Conservation (phyloP, 2,113 vertebrate genomes). For the Nyctibius bracteatus region DNA sequence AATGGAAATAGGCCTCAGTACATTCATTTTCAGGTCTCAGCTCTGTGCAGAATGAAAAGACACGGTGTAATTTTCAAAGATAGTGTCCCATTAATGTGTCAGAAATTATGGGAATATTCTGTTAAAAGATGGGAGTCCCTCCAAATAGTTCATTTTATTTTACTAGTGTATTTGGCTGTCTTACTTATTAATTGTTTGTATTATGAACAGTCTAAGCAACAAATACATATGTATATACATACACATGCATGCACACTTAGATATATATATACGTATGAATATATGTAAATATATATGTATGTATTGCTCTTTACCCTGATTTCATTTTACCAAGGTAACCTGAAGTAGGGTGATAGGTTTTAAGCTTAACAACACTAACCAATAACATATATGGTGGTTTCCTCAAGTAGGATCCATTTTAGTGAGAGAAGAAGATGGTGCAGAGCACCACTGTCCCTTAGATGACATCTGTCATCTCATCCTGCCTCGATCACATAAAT, state of each 20-base stretch:
- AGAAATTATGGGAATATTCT: background rate
- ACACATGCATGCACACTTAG: background rate
- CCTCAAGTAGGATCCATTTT: background rate
- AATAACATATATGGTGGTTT: background rate
- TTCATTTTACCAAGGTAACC: background rate
- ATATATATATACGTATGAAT: no score
- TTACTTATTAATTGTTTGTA: background rate
- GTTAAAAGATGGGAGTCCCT: background rate
- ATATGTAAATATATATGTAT: no score
- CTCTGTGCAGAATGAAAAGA: background rate
- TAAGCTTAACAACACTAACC: background rate
- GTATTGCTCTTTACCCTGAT: background rate
- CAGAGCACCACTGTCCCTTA: background rate
- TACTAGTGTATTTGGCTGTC: background rate
- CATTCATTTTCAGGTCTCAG: slow-evolving; percentile 24
- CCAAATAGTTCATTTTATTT: background rate
- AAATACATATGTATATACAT: background rate
- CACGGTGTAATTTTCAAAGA: background rate
- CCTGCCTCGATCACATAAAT: background rate
- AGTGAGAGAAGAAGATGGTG: background rate
- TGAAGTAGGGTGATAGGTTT: background rate
- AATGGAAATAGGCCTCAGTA: background rate
- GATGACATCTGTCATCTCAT: background rate
- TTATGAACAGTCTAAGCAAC: background rate
- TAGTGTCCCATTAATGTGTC: background rate